Conservation (phyloP, 2,113 vertebrate genomes). For the Bombycilla garrulus region DNA sequence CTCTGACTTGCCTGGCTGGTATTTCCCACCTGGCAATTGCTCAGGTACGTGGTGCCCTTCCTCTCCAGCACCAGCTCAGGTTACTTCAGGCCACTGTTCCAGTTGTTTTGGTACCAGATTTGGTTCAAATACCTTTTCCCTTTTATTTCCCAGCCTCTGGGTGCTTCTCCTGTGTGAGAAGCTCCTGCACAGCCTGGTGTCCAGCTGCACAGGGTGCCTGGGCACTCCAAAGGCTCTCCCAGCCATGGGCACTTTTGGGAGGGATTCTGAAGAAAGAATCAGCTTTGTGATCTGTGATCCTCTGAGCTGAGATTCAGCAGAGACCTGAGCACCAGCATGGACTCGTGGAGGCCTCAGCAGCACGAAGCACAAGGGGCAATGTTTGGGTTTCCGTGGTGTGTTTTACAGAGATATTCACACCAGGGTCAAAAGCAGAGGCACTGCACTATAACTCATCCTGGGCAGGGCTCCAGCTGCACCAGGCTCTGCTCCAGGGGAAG, state of each 20-base stretch:
- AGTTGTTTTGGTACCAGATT: not conserved
- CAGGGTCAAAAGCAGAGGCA: not conserved
- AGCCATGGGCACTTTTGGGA: not conserved
- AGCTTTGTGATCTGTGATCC: not conserved
- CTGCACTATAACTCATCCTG: not conserved
- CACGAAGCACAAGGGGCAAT: not conserved
- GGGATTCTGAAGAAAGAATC: not conserved
- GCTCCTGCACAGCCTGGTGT: not conserved
- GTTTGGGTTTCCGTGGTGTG: not conserved
- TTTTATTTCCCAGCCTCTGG: not conserved
- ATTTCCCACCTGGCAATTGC: not conserved
- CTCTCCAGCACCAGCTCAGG: not conserved
- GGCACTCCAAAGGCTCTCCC: not conserved
- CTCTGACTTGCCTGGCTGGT: not conserved
- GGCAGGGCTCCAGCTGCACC: not conserved
- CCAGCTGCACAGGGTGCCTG: accelerated
- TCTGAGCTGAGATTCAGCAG: not conserved
- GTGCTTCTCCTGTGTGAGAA: not conserved
- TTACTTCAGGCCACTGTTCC: not conserved
- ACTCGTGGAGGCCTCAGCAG: not conserved
- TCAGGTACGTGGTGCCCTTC: accelerated
- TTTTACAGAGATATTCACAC: accelerated
- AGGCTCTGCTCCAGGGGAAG: not conserved
- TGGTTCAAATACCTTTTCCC: not conserved
- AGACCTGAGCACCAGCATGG: not conserved